These are phyloP conservation scores for Polydesmus complanatus DNA, from an alignment of 2,888 invertebrate genomes.

Conservation along the genomic window DNA sequence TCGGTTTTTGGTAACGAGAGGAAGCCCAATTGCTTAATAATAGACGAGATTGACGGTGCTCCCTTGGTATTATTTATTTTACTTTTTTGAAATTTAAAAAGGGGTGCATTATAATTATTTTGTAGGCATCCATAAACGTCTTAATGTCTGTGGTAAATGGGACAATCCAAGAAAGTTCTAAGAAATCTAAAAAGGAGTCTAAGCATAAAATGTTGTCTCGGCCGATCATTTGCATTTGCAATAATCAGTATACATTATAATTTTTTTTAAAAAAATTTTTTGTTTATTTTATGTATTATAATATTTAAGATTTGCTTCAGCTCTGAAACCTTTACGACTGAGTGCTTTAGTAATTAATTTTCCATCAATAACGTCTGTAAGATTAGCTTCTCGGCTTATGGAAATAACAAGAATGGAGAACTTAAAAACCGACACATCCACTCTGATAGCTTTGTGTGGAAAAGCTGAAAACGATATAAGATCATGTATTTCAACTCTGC, in stretches of 20 bases:
- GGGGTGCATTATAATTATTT: not conserved
- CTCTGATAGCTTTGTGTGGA: conserved; percentile 60
- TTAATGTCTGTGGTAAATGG: conserved; percentile 66
- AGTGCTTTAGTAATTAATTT: conserved; percentile 46
- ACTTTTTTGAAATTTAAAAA: conserved; percentile 12
- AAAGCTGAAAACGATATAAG: conserved; percentile 80
- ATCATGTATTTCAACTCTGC: conserved; percentile 77
- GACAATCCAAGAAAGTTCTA: conserved; percentile 25
- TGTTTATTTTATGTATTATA: conserved; percentile 9
- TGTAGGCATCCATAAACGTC: conserved; percentile 63
- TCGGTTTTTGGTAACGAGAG: conserved; percentile 61
- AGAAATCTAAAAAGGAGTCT: conserved; percentile 38
- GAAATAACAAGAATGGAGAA: conserved; percentile 54
- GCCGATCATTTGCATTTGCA: conserved; percentile 94
- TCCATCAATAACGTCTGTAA: conserved; percentile 26
- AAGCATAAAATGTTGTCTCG: conserved; percentile 46
- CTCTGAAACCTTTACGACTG: conserved; percentile 64
- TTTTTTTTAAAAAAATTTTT: conserved; percentile 27
- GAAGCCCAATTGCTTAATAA: conserved; percentile 77
- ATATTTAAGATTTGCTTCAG: conserved; percentile 38
- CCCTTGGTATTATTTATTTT: conserved; percentile 41
- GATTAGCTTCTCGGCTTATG: conserved; percentile 46
- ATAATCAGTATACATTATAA: conserved; percentile 69
- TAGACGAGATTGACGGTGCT: conserved; percentile 96
- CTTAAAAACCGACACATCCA: conserved; percentile 51